Evolutionary conservation across 1,140 invertebrate genomes (phyloP).

Genomic region (Bombus waltoni): DNA sequence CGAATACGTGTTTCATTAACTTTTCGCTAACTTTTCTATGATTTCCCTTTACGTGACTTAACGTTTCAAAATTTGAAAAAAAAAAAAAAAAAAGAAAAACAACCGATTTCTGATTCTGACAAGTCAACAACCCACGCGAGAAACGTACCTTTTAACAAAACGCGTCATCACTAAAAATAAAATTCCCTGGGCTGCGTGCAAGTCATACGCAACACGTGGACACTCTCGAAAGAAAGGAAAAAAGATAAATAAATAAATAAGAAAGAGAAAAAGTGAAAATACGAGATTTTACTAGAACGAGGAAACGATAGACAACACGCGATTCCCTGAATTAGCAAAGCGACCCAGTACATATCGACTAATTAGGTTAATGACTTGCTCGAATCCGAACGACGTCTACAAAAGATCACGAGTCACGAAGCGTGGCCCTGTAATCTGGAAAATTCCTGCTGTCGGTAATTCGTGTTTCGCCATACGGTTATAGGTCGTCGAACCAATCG

Average conservation of each 20-base stretch:
- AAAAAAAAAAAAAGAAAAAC: no score
- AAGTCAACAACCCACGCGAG: neutral
- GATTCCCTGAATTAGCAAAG: constrained; percentile 47
- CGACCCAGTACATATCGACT: constrained; percentile 41
- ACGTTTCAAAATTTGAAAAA: no score
- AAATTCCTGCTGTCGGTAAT: neutral
- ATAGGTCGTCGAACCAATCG: constrained; percentile 41
- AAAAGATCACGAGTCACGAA: constrained; percentile 13
- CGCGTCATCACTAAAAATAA: neutral
- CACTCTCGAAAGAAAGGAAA: neutral
- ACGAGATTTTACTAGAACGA: constrained; percentile 35
- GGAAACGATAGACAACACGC: constrained; percentile 57
- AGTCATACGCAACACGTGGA: neutral
- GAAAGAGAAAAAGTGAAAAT: neutral
- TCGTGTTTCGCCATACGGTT: neutral
- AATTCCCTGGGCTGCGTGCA: neutral
- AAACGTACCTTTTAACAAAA: no score
- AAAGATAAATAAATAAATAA: neutral
- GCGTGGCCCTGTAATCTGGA: neutral
- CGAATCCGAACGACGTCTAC: constrained; percentile 37
- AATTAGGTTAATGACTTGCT: constrained; percentile 64
- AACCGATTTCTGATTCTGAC: no score
- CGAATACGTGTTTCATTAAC: no score
- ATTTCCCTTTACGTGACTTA: no score
- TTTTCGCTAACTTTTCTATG: no score